Base-by-base conservation (phyloP, 2,113 vertebrate species). In the Lophius piscatorius region DNA sequence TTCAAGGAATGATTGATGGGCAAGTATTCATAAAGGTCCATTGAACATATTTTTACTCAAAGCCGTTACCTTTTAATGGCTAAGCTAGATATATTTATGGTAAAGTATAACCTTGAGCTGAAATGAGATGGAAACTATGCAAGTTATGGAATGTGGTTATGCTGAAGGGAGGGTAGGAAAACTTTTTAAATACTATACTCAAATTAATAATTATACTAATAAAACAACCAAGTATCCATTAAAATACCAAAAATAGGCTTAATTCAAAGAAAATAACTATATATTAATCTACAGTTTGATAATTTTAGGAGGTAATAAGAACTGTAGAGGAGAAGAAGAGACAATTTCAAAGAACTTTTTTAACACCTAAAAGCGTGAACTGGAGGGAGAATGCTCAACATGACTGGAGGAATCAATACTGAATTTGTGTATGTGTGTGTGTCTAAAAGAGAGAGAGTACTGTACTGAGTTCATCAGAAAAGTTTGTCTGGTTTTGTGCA, bases 381-480 rank as follows among this genome's bases (percentile, higher is more conserved):
- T 54, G 35, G 28, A 58, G 51, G 63, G 34, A 46, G 46, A 54
- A 24, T 69, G 46, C 39, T 22, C 42, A 65, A 16, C 28, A 55
- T 50, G 55, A 29, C 18, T 56, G 45, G 50, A 33, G 44, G 58
- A 52, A 70, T 86, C 73, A 74, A 74, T 69, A 54, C 20, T 48
- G 24, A 21, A 13, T 40, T 2, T 31, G 38, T 68, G 51, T 51
- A 22, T 50, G 23, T 38, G 35, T 56, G 42, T 14, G 34, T 20
- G 26, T 21, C 13, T 5, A 6, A 20, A 24, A 21, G 24, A 12
- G 23, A 5, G 26, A 31, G 60, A 35, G 23, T 29, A 39, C 61
- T 54, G 57, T 72, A 67, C 58, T 70, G 58, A 82, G 56, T 50
- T 72, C 65, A 72, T 79, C 63, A 71, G 61, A 85, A 83, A 82